phyloP scores from a whole-genome alignment of 2,113 vertebrate species.

The Chloropsis cyanopogon region DNA sequence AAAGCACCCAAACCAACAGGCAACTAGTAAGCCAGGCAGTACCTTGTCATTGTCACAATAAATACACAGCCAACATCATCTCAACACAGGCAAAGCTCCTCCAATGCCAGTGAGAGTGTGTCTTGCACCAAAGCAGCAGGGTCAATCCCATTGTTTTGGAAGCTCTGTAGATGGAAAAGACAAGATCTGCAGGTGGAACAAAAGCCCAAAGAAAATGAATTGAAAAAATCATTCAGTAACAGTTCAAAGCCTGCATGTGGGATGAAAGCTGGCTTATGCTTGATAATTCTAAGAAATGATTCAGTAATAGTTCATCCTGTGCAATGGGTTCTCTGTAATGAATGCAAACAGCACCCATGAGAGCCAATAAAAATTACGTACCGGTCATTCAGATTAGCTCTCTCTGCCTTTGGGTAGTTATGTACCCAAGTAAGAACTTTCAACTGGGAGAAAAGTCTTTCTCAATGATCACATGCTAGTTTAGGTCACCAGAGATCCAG shows the following conservation, averaged over 20 bases:
- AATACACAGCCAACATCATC: background rate
- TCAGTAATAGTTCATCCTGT: slow-evolving; percentile 1
- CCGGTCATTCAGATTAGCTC: background rate
- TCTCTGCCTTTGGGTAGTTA: background rate
- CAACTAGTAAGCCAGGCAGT: background rate
- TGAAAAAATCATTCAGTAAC: background rate
- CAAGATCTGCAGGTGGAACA: background rate
- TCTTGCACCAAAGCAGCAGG: background rate
- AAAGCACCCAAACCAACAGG: background rate
- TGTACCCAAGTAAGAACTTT: background rate
- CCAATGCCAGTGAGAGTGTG: fast-evolving
- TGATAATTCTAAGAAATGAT: slow-evolving; percentile 22
- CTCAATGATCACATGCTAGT: background rate
- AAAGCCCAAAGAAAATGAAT: background rate
- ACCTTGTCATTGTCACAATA: background rate
- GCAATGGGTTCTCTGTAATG: background rate
- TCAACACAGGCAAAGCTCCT: background rate
- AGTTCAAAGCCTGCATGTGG: slow-evolving; percentile 30
- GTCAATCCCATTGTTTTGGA: background rate
- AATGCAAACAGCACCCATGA: background rate
- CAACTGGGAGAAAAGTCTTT: background rate
- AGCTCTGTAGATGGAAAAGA: background rate
- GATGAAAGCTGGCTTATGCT: background rate
- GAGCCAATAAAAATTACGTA: background rate
- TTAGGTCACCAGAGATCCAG: background rate